Evolutionary conservation across 2,888 invertebrate genomes (phyloP).

Genomic region (Phyllotreta striolata): DNA sequence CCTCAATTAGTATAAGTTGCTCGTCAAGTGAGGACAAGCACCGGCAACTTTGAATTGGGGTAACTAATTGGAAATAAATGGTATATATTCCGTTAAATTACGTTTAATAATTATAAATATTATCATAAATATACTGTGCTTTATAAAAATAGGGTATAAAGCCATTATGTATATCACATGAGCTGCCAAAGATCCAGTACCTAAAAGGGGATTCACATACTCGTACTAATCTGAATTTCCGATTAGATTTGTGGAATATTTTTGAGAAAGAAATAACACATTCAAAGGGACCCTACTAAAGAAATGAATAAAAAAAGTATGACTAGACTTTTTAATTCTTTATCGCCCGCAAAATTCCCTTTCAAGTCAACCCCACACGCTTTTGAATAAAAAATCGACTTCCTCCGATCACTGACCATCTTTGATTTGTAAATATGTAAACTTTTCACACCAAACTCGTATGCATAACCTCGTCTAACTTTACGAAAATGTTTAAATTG

Average conservation of each 20-base stretch:
- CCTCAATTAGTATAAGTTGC: slow-evolving; percentile 42
- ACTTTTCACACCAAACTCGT: too few relatives aligned
- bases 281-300: slow-evolving; percentile 27
- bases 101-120: neutral
- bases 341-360: slow-evolving; percentile 10
- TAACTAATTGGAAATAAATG: slow-evolving; percentile 13
- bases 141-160: slow-evolving; percentile 11
- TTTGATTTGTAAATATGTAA: neutral
- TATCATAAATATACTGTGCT: neutral
- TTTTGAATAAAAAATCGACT: neutral
- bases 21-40: slow-evolving; percentile 30
- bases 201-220: slow-evolving; percentile 23
- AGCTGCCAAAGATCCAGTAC: slow-evolving; percentile 21
- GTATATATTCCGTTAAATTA: neutral
- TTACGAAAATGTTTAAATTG: too few relatives aligned
- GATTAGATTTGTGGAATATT: slow-evolving; percentile 31
- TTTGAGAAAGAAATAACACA: slow-evolving; percentile 18
- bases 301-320: slow-evolving; percentile 29
- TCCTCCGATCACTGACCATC: neutral
- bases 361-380: neutral
- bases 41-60: slow-evolving; percentile 25
- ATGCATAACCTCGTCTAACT: too few relatives aligned
- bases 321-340: slow-evolving; percentile 34
- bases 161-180: slow-evolving; percentile 29
- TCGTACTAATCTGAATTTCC: slow-evolving; percentile 37